A percentile compares a stretch with the other conserved stretches of the same genome.
Evolutionary conservation across 2,113 vertebrate species (phyloP).

Genomic region (Lipotes vexillifer): DNA sequence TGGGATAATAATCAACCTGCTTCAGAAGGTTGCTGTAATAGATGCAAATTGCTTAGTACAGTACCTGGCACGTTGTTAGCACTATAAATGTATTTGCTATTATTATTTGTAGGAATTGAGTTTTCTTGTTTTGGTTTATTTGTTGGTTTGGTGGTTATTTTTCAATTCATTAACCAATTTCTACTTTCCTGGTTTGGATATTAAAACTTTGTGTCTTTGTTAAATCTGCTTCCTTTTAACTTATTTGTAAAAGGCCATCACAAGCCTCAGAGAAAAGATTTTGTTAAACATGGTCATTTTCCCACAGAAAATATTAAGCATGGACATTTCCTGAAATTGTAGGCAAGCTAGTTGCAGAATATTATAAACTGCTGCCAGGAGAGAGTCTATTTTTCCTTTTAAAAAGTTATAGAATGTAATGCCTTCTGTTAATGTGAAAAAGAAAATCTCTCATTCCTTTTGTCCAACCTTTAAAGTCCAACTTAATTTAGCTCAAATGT

Average conservation of each 20-base stretch:
- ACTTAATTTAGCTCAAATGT: background rate
- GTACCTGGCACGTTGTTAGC: background rate
- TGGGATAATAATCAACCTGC: background rate
- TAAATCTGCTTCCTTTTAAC: conserved; percentile 18
- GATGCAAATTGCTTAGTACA: background rate
- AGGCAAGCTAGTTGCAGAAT: background rate
- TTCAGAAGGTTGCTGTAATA: background rate
- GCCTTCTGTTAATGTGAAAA: background rate
- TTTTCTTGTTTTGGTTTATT: background rate
- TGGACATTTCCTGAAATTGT: background rate
- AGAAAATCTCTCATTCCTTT: background rate
- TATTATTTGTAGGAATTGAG: background rate
- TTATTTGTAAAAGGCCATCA: background rate
- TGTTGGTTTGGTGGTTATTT: conserved; percentile 12
- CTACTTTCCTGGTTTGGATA: background rate
- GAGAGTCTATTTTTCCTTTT: background rate
- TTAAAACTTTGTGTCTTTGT: background rate
- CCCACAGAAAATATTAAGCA: background rate
- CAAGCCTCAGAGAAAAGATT: background rate
- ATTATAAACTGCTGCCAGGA: background rate
- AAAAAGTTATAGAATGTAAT: background rate
- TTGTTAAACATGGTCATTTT: background rate
- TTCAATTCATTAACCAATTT: background rate
- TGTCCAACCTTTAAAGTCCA: background rate
- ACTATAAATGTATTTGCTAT: background rate